These are phyloP conservation scores for Lithophane leautieri DNA, from an alignment of 2,888 invertebrate genomes.

Conservation along the genomic window DNA sequence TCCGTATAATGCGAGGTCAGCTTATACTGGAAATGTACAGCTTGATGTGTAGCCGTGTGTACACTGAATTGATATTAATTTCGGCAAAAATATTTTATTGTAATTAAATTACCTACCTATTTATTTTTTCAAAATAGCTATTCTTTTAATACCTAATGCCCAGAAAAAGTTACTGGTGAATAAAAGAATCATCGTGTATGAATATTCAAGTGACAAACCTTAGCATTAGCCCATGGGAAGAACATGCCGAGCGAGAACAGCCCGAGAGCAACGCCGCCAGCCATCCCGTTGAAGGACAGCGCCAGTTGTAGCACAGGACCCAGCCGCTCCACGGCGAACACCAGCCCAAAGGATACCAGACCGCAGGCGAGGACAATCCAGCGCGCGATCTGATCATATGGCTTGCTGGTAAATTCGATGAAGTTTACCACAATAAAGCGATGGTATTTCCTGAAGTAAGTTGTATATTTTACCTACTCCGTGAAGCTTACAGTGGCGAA, in stretches of 20 bases:
- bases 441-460: neutral
- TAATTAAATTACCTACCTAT: too few species aligned
- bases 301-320: constrained; percentile 97
- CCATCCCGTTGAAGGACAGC: constrained; percentile 96
- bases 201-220: constrained; percentile 87
- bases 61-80: too few species aligned
- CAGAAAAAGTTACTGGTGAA: neutral
- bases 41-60: too few species aligned
- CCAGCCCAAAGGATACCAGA: constrained; percentile 93
- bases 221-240: constrained; percentile 96
- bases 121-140: neutral
- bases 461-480: neutral
- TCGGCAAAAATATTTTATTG: too few species aligned
- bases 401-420: neutral
- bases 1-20: too few species aligned
- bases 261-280: constrained; percentile 96
- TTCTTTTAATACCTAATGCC: neutral
- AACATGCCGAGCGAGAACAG: constrained; percentile 97
- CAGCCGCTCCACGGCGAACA: constrained; percentile 96
- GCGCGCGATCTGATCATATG: constrained; percentile 82
- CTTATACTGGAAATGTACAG: too few species aligned
- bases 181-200: neutral
- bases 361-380: constrained; percentile 94
- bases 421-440: neutral
- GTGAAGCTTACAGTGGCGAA: neutral